phyloP scores from a whole-genome alignment of 2,113 vertebrate genomes.

The Grus americana region DNA sequence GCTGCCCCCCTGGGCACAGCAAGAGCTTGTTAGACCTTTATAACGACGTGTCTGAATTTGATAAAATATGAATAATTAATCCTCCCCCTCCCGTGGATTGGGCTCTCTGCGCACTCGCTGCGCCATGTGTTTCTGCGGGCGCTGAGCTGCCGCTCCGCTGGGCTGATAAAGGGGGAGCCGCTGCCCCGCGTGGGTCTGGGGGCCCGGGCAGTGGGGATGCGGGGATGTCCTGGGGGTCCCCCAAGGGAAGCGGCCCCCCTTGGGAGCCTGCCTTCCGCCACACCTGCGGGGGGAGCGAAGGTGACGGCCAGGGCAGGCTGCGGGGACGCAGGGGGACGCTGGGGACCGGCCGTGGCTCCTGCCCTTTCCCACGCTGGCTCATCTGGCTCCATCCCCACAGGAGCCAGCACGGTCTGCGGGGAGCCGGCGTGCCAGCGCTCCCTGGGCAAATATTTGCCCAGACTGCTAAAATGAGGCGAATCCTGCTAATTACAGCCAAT shows the following conservation, averaged over 20 bases:
- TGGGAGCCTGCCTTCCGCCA: background rate
- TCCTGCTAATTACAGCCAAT: background rate
- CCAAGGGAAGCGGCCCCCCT: background rate
- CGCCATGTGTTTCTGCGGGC: rapidly evolving
- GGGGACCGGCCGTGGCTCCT: background rate
- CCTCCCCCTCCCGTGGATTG: rapidly evolving
- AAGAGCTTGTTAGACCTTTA: background rate
- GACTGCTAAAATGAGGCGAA: background rate
- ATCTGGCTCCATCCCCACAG: background rate
- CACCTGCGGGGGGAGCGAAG: rapidly evolving
- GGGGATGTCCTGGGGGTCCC: background rate
- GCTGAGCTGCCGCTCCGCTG: background rate
- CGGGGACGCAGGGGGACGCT: rapidly evolving
- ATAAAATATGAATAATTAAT: background rate
- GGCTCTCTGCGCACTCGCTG: background rate
- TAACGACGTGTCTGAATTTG: background rate
- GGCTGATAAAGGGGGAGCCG: background rate
- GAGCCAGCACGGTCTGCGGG: background rate
- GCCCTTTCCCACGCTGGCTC: background rate
- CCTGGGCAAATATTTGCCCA: background rate
- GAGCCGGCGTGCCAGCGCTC: background rate
- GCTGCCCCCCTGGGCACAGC: background rate
- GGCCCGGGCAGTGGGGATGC: too few species aligned
- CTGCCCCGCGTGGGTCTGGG: rapidly evolving
- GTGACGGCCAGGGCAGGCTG: background rate